Evolutionary conservation across 2,113 vertebrate species (phyloP).

Genomic region (Indri indri): DNA sequence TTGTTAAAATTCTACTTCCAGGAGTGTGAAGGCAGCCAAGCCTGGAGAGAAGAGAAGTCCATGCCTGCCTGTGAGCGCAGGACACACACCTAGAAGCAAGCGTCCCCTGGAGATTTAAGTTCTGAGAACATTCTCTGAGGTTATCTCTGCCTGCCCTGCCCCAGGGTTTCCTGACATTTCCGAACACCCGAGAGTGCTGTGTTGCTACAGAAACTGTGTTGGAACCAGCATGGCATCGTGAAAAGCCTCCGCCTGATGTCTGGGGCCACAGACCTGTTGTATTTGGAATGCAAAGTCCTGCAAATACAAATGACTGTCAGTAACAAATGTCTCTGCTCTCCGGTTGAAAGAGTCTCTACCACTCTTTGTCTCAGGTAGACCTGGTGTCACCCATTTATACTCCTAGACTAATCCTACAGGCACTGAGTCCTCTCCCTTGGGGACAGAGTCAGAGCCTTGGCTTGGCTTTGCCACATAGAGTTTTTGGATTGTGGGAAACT

Average conservation of each 20-base stretch:
- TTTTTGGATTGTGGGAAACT: neutral
- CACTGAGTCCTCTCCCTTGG: neutral
- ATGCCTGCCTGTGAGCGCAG: neutral
- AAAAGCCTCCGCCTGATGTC: neutral
- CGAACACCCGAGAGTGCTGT: too few species aligned
- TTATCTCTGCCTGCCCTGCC: neutral
- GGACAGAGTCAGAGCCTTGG: neutral
- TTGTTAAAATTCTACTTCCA: neutral
- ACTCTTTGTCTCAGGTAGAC: neutral
- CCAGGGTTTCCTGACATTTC: neutral
- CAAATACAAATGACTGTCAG: neutral
- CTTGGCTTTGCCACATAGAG: neutral
- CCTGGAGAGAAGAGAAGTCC: too few species aligned
- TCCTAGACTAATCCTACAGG: accelerated
- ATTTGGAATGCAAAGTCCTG: neutral
- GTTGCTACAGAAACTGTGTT: neutral
- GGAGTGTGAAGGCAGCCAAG: neutral
- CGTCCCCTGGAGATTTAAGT: neutral
- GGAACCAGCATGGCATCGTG: too few species aligned
- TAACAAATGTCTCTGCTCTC: too few species aligned
- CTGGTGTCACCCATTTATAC: neutral
- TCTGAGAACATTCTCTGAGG: neutral
- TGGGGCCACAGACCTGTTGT: neutral
- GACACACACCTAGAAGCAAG: too few species aligned
- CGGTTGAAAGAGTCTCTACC: accelerated